Base-by-base conservation (phyloP, 2,797 vertebrate species). In the Falco cherrug region DNA sequence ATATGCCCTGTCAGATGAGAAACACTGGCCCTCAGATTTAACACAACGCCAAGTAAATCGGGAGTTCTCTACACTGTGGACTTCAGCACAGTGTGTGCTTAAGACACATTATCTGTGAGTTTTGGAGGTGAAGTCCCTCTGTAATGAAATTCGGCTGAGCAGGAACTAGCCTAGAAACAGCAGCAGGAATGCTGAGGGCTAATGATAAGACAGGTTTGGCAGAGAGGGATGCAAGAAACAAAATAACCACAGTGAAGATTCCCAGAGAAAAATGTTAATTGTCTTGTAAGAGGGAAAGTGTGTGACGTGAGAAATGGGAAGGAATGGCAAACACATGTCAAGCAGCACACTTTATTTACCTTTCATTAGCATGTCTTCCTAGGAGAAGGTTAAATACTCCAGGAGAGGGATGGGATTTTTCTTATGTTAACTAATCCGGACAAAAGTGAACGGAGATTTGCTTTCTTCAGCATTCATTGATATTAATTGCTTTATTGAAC, bases 271-370 rank as follows among this genome's bases (percentile, higher is more conserved):
- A 98, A 97, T 65, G 97, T 97, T 97, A 98, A 98, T 98, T 84
- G 95, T 69, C 96, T 92, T 75, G 95, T 96, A 95, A 97, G 53
- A 95, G 97, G 95, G 97, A 98, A 98, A 97, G 97, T 93, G 95
- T 97, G 96, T 95, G 97, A 98, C 97, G 97, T 71, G 89, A 98
- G 96, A 96, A 97, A 79, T 57, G 5, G 95, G 92, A 84, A 97
- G 90, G 97, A 98, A 98, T 98, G 98, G 98, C 98, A 98, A 99
- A 98, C 98, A 98, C 97, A 98, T 98, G 98, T 98, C 98, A 98
- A 97, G 96, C 97, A 98, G 97, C 87, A 98, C 96, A 96, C 93
- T 97, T 90, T 97, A 98, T 98, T 98, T 99, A 98, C 98, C 98
- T 98, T 98, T 95, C 89, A 60, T 95, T 96, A 95, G 39, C 70